phyloP scores from a whole-genome alignment of 2,888 invertebrate species.

The Lasioglossum morio region DNA sequence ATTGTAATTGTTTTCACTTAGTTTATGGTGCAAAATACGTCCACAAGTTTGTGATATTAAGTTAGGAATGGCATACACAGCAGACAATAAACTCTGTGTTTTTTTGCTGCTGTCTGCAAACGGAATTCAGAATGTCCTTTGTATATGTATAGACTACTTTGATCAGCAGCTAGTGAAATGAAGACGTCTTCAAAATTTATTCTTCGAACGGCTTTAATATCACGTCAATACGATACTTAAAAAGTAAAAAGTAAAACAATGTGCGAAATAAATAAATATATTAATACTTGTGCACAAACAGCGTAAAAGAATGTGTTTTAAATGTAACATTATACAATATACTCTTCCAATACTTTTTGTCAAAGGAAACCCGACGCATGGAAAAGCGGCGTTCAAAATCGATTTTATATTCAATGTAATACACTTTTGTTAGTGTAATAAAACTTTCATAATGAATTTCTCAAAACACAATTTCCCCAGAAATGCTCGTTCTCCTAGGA shows the following conservation, averaged over 20 bases:
- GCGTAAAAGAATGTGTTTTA: too few relatives aligned
- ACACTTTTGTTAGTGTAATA: too few relatives aligned
- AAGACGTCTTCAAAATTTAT: not conserved
- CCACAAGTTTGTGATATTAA: not conserved
- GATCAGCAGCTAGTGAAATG: not conserved
- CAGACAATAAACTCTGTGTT: not conserved
- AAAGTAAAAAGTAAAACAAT: too few relatives aligned
- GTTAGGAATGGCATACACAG: not conserved
- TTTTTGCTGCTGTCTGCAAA: not conserved
- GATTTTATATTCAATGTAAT: too few relatives aligned
- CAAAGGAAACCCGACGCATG: too few relatives aligned
- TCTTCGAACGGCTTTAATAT: not conserved
- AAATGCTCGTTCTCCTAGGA: too few relatives aligned
- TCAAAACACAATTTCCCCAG: not conserved
- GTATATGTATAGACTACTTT: not conserved
- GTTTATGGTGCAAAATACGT: not conserved
- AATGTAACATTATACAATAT: too few relatives aligned
- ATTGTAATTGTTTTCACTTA: not conserved
- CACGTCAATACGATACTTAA: conserved; percentile 40
- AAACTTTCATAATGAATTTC: not conserved
- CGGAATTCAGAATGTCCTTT: conserved; percentile 9
- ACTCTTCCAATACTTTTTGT: too few relatives aligned
- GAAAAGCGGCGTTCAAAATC: too few relatives aligned
- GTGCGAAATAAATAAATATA: too few relatives aligned
- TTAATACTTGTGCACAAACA: too few relatives aligned